Evolutionary conservation across 2,113 vertebrate species (phyloP).

Genomic region (Hippotragus niger): DNA sequence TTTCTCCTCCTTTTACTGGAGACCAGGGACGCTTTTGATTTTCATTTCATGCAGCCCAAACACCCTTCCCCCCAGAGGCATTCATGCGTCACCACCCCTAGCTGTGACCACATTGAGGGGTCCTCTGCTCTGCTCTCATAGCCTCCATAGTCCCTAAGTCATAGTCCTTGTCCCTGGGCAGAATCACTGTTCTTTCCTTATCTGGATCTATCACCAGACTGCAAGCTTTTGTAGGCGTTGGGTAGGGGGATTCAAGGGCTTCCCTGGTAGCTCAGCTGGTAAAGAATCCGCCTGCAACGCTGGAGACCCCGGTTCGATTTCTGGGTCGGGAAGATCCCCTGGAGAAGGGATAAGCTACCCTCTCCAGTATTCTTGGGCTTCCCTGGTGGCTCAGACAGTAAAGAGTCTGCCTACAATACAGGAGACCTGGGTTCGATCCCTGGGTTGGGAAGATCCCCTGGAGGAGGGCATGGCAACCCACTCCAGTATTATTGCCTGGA

Average conservation of each 20-base stretch:
- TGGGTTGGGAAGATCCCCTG: background rate
- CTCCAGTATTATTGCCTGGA: background rate
- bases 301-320: accelerated
- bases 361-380: background rate
- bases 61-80: background rate
- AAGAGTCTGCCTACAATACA: background rate
- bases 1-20: background rate
- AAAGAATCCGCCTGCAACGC: background rate
- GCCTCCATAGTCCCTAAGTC: background rate
- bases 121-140: too few species aligned
- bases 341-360: background rate
- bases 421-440: background rate
- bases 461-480: background rate
- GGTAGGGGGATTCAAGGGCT: background rate
- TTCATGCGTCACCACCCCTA: accelerated
- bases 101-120: background rate
- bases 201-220: background rate
- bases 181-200: background rate
- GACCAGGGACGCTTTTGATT: background rate
- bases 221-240: background rate
- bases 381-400: background rate
- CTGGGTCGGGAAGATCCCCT: background rate
- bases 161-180: background rate
- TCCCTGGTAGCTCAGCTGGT: background rate
- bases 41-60: background rate